Conservation (phyloP, 2,888 invertebrate genomes). For the Lasiommata megera region DNA sequence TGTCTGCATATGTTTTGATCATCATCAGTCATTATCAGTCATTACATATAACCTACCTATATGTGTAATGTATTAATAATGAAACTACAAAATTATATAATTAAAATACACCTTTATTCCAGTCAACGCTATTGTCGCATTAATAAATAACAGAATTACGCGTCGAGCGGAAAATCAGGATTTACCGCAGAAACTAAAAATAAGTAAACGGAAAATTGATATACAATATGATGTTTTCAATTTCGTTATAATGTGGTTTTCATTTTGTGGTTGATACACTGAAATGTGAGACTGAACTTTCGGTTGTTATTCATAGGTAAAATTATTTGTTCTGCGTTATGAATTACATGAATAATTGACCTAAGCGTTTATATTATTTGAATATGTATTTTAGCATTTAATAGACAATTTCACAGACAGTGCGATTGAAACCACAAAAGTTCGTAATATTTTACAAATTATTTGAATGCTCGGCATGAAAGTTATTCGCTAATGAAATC, state of each 20-base stretch:
- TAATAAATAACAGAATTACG: background rate
- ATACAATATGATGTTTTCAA: background rate
- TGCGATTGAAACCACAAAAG: constrained; percentile 9
- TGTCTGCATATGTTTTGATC: no score
- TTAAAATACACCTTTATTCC: background rate
- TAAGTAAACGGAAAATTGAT: constrained; percentile 4
- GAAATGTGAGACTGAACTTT: background rate
- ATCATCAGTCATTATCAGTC: no score
- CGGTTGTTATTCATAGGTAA: constrained; percentile 2
- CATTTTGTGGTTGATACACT: background rate
- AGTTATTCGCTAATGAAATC: background rate
- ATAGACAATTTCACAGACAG: constrained; percentile 2
- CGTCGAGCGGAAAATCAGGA: background rate
- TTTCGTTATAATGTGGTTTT: constrained; percentile 7
- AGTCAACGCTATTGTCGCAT: background rate
- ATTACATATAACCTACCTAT: no score
- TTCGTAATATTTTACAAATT: background rate
- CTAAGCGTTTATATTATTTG: constrained; percentile 8
- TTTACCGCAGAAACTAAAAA: background rate
- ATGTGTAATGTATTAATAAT: no score
- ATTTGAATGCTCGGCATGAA: background rate
- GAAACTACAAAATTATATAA: background rate
- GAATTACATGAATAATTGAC: background rate
- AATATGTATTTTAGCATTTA: background rate
- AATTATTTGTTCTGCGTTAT: constrained; percentile 8